Base-by-base conservation (phyloP, 1,140 invertebrate genomes). In the Eubasilissa regina region DNA sequence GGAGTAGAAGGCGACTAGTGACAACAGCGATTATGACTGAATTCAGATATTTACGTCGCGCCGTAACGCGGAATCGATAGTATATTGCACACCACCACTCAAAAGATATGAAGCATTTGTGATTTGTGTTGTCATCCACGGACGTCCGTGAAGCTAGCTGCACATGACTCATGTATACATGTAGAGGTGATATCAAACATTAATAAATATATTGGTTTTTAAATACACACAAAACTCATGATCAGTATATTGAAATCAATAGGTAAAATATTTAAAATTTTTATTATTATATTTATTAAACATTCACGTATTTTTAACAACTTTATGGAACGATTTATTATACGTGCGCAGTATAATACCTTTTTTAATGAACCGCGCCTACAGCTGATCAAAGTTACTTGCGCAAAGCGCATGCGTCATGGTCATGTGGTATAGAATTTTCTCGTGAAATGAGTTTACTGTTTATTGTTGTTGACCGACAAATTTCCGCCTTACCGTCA, bases 1-100 rank as follows among this genome's bases (percentile, higher is more conserved):
- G 94, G 94, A 91, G 93, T 91, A 95, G 94, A 95, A 95, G 94
- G 94, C 91, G 87, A 90, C 88, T 89, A 85, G 21, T 70, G 60
- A 70, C 64, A 25, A 68, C 44, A 56, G 8, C 15, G 4, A 55
- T 35, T 35, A 73, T 55, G 19, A 53, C 47, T 56, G 70, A 56
- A 17, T 25, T 73, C 51, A n/a, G 70, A 35, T 55, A 35, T 47
- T 56, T 35, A 15, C 47, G 9, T 11, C 19, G 62, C 43, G 62
- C 62, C 21, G 9, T n/a, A 35, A 35, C 25, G 25, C 25, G 25
- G 15, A 44, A 44, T 35, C 70, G 35, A 60, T 10, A 60, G 10
- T 21, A 60, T 51, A 13, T 12, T 51, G 48, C 48, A 51, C 48
- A 51, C 48, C 48, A 51, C 48, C 48, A 15, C 48, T 51, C n/a